Percentiles rank a stretch among this genome's conserved stretches.
phyloP scores from a whole-genome alignment of 1,140 invertebrate genomes.

The Drosophila arawakana region DNA sequence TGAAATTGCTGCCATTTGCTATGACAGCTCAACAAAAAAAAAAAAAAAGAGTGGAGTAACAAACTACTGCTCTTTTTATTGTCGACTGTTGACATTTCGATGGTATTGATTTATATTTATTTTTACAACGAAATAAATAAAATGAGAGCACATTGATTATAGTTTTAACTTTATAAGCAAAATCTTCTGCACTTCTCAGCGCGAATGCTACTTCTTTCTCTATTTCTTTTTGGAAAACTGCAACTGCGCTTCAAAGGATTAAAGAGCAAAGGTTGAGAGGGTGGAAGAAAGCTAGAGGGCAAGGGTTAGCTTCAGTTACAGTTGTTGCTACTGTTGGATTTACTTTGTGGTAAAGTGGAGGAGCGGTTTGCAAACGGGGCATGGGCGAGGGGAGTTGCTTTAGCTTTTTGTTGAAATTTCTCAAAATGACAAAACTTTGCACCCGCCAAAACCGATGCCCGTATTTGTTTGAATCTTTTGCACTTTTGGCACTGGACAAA shows the following conservation, averaged over 20 bases:
- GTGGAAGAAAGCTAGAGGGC: background rate
- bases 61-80: conserved; percentile 2
- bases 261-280: background rate
- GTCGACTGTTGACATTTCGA: conserved; percentile 1
- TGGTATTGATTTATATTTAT: conserved; percentile 1
- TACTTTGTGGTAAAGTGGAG: conserved; percentile 32
- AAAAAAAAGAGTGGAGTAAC: no score
- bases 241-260: background rate
- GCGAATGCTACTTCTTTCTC: background rate
- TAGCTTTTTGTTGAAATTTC: conserved; percentile 74
- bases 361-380: background rate
- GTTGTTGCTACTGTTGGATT: conserved; percentile 44
- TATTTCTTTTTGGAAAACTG: conserved; percentile 8
- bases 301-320: conserved; percentile 53
- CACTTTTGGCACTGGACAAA: conserved; percentile 70
- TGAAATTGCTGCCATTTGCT: background rate
- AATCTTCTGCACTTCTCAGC: background rate
- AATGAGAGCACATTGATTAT: conserved; percentile 10
- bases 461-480: conserved; percentile 43
- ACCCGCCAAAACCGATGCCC: conserved; percentile 33
- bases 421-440: conserved; percentile 79
- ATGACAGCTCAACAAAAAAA: background rate
- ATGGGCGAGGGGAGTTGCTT: conserved; percentile 51
- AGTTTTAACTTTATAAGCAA: conserved; percentile 3
- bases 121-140: background rate